phyloP scores from a whole-genome alignment of 2,797 vertebrate species.

The Orientallactaga sibirica region DNA sequence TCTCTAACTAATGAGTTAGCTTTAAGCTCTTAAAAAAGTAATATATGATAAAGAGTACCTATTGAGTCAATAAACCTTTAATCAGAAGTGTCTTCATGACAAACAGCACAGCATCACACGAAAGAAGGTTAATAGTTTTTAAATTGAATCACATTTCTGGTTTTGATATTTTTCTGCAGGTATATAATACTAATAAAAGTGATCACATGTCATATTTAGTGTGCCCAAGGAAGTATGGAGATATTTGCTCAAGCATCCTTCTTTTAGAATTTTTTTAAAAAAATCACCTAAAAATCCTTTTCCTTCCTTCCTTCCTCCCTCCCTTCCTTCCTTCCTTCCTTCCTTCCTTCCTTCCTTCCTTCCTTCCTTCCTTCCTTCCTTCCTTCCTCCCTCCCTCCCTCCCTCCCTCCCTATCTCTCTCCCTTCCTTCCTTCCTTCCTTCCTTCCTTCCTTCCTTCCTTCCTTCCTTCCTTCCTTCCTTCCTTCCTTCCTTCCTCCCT shows the following conservation, averaged over 20 bases:
- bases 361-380: no score
- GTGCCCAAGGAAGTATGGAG: constrained; percentile 35
- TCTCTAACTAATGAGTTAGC: constrained; percentile 77
- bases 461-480: no score
- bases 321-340: no score
- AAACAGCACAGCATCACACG: constrained; percentile 51
- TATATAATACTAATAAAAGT: constrained; percentile 47
- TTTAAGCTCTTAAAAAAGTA: constrained; percentile 73
- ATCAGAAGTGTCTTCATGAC: constrained; percentile 73
- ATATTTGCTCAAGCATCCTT: constrained; percentile 21
- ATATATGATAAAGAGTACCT: constrained; percentile 71
- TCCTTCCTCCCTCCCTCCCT: no score
- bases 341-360: no score
- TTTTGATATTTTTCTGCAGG: constrained; percentile 60
- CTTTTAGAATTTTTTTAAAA: constrained; percentile 53
- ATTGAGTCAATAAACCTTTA: constrained; percentile 77
- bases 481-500: no score
- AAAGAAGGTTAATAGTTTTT: constrained; percentile 73
- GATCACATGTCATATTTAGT: constrained; percentile 40
- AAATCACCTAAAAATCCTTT: not conserved
- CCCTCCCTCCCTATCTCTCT: accelerated
- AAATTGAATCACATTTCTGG: constrained; percentile 66
- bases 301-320: no score
- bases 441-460: no score
- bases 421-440: no score